A percentile compares a stretch with the other conserved stretches of the same genome.
These are phyloP conservation scores for Laothoe populi DNA, from an alignment of 2,888 invertebrate species.

Conservation along the genomic window DNA sequence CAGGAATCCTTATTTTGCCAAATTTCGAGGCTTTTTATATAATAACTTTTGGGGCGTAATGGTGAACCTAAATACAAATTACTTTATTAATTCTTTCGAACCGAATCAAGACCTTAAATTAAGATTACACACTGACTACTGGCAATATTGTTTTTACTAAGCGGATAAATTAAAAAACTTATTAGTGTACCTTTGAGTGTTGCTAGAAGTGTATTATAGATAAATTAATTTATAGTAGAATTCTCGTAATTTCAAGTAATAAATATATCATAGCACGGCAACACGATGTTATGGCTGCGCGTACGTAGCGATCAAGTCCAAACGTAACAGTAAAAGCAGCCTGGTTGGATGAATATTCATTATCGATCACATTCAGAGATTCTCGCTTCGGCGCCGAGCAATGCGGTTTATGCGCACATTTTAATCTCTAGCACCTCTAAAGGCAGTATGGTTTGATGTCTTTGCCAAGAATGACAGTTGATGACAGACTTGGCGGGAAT, in stretches of 20 bases:
- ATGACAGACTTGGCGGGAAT: neutral
- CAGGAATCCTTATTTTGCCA: neutral
- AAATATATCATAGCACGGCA: constrained; percentile 5
- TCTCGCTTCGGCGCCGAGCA: constrained; percentile 7
- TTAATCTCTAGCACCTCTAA: constrained; percentile 5
- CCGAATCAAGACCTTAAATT: neutral
- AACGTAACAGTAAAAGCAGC: constrained; percentile 28
- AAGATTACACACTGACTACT: neutral
- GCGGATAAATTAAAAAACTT: too few species aligned
- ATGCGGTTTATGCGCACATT: constrained; percentile 26
- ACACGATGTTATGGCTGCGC: constrained; percentile 20
- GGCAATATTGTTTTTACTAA: too few species aligned
- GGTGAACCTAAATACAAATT: neutral
- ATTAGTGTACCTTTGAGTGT: too few species aligned
- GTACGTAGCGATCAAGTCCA: constrained; percentile 15
- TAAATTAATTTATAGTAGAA: neutral
- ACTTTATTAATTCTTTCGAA: constrained; percentile 7
- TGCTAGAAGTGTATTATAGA: too few species aligned
- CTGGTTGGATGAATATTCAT: constrained; percentile 27
- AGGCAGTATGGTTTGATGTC: constrained; percentile 25
- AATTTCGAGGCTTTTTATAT: neutral
- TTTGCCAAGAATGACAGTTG: constrained; percentile 7
- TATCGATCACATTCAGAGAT: constrained; percentile 27
- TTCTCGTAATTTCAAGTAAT: neutral
- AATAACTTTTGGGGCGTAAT: neutral